Base-by-base conservation (phyloP, 2,888 invertebrate species). In the Eretmocerus hayati region DNA sequence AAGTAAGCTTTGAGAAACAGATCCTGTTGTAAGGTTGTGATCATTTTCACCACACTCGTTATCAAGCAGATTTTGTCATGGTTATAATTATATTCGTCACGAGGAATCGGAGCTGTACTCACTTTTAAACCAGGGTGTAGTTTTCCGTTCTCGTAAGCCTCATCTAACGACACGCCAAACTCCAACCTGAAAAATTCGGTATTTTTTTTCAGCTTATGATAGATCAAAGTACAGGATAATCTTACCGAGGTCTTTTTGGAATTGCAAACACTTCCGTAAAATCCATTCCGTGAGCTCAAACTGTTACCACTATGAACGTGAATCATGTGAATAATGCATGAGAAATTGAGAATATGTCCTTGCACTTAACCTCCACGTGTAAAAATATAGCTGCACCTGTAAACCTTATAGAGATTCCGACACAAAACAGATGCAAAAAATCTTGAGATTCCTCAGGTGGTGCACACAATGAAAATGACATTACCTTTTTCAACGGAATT, bases 1-100 rank as follows among this genome's bases (percentile, higher is more conserved):
- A 53, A 30, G 23, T 55, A 53, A 23, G 55, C 48, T 26, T 55
- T 55, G 18, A 53, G 36, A 18, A 53, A 55, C 26, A 55, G 31
- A 21, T 55, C 55, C 55, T 55, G 30, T n/a, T 18, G 31, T 19
- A 33, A 26, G 26, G 26, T 26, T 26, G 6, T 11, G n/a, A n/a
- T n/a, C n/a, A n/a, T n/a, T n/a, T n/a, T n/a, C n/a, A n/a, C n/a
- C n/a, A n/a, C n/a, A n/a, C n/a, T n/a, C n/a, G n/a, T n/a, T n/a
- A n/a, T n/a, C n/a, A 30, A 30, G 13, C 30, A 30, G 8, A 33
- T 9, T 33, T 13, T 33, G 11, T 13, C 33, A 5, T 13, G 15
- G 15, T 33, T 13, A 33, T 11, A 9, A 26, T 26, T 26, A 6
- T 26, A 26, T 26, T 26, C 8, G 8, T 26, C 26, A 9, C 1